Evolutionary conservation across 2,888 invertebrate species (phyloP), one percentile per base, ranked within the genome.

Genomic region (Scaptodrosophila latifasciaeformis): DNA sequence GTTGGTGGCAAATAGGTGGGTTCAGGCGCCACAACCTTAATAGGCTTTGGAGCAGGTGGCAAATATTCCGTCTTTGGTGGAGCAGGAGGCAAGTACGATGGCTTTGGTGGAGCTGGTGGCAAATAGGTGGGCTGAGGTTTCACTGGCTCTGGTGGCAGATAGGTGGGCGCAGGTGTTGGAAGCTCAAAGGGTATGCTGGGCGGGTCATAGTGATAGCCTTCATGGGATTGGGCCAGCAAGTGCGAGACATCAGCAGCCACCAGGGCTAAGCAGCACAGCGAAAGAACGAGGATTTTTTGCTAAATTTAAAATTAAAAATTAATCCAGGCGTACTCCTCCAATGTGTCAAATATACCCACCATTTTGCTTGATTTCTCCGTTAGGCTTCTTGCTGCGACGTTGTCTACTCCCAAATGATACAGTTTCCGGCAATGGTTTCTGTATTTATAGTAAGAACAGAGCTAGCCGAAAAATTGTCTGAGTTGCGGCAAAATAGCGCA

Each of bases 171-270:
- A 2, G 68, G 65, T 30, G 54, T 65, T 2, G 68, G 65, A 30
- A 71, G 42, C 1, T 62, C 80, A 18, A 74, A 83, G 34, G 67
- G 68, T 2, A 51, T 44, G 12, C 57, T 65, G 5, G 60, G 81
- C 15, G 59, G 54, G 1, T 63, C 68, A 15, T 65, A 83, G 47
- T 71, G 62, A 37, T 84, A 82, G 21, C 83, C 84, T 7, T 60
- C 56, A 13, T 62, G 49, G 10, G 66, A 52, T 13, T 78, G 56
- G 1, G 54, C 70, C 42, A 81, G 65, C 5, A 83, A 40, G 57
- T 82, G 84, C 18, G 82, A 82, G 0, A 82, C 82, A 69, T 82
- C 82, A 13, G 82, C 81, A 40, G 77, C 69, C 9, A 58, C 84
- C 46, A 82, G 44, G 2, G 79, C 69, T 39, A 71, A 45, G 24